Percentiles rank a stretch among this genome's conserved stretches.
These are phyloP conservation scores for Melanotaenia trifasciata DNA, from an alignment of 2,797 vertebrate species.

Conservation along the genomic window DNA sequence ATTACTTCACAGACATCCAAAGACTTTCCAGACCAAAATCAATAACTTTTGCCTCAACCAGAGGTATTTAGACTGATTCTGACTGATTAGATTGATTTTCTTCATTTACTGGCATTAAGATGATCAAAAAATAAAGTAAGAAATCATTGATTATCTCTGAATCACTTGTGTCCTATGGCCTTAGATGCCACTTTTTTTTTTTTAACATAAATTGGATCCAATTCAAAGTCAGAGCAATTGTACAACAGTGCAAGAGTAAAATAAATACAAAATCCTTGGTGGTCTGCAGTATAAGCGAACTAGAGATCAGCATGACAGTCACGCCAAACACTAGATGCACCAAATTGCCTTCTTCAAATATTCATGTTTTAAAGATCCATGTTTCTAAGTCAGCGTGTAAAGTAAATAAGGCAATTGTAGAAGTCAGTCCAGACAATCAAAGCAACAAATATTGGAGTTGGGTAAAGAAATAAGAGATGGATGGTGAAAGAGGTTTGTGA, in stretches of 20 bases:
- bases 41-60: background rate
- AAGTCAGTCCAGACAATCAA: slow-evolving; percentile 24
- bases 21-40: background rate
- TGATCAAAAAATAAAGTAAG: background rate
- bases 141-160: background rate
- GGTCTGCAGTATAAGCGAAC: background rate
- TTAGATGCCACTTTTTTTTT: background rate
- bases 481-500: slow-evolving; percentile 13
- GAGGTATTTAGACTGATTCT: background rate
- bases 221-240: background rate
- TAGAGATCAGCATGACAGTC: slow-evolving; percentile 2
- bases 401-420: slow-evolving; percentile 19
- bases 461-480: slow-evolving; percentile 23
- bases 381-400: slow-evolving; percentile 35
- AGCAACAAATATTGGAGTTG: slow-evolving; percentile 7
- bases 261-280: slow-evolving; percentile 2
- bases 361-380: slow-evolving; percentile 25
- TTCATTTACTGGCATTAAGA: background rate
- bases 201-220: background rate
- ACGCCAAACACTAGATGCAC: slow-evolving; percentile 31
- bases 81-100: background rate
- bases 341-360: slow-evolving; percentile 26
- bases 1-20: background rate
- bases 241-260: slow-evolving; percentile 1
- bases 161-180: background rate